Percentiles rank a stretch among this genome's conserved stretches.
phyloP scores from a whole-genome alignment of 2,797 vertebrate genomes.

The Myotis pilosus region DNA sequence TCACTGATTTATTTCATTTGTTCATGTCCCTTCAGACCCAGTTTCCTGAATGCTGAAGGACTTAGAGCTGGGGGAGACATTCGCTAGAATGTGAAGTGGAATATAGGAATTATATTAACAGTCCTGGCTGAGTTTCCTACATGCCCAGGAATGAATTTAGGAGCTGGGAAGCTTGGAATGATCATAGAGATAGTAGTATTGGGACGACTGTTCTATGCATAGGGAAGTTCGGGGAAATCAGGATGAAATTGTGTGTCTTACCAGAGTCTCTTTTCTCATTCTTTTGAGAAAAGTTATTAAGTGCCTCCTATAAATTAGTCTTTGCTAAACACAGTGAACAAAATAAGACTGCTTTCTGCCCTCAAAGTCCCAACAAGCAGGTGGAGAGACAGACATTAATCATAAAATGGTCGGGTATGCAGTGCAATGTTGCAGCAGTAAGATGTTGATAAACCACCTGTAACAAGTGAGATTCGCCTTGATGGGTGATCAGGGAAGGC shows the following conservation, averaged over 20 bases:
- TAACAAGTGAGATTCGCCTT: not conserved
- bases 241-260: not conserved
- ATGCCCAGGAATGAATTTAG: not conserved
- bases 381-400: not conserved
- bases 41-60: not conserved
- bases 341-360: slow-evolving; percentile 7
- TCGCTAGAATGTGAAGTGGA: not conserved
- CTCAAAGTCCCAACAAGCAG: not conserved
- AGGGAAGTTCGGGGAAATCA: not conserved
- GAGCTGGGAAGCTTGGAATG: not conserved
- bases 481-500: not conserved
- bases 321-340: not conserved
- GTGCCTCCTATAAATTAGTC: not conserved
- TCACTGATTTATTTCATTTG: slow-evolving; percentile 50
- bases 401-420: not conserved
- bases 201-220: not conserved
- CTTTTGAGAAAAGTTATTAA: slow-evolving; percentile 12
- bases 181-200: slow-evolving; percentile 3
- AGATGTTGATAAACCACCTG: not conserved
- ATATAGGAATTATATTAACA: slow-evolving; percentile 18
- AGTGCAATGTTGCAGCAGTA: not conserved
- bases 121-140: not conserved
- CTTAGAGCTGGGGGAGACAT: not conserved
- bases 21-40: not conserved
- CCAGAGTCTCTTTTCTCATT: not conserved